Conservation (phyloP, 2,888 invertebrate genomes). For the Sarcophaga subvicina region DNA sequence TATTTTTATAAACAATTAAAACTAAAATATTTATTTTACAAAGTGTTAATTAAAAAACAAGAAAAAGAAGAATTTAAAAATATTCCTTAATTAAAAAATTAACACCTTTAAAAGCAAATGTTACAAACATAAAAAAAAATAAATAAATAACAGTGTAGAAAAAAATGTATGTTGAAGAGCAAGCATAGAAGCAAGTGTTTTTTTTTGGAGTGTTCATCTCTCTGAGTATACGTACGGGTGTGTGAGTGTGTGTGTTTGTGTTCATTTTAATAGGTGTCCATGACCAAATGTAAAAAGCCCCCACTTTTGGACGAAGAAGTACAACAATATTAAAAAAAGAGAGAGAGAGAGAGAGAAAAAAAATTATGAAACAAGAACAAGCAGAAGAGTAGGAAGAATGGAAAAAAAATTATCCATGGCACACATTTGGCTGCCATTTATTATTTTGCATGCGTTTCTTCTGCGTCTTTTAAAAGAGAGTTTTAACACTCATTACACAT, state of each 20-base stretch:
- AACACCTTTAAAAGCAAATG: neutral
- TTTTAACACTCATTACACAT: slow-evolving; percentile 38
- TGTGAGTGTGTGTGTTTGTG: slow-evolving; percentile 50
- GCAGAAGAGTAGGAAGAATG: neutral
- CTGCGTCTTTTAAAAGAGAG: slow-evolving; percentile 63
- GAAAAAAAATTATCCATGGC: slow-evolving; percentile 58
- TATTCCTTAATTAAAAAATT: neutral
- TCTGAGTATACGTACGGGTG: slow-evolving; percentile 25
- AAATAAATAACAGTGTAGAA: slow-evolving; percentile 23
- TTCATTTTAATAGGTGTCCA: slow-evolving; percentile 66
- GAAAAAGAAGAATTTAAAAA: neutral
- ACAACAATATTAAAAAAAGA: slow-evolving; percentile 27
- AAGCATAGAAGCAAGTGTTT: slow-evolving; percentile 11
- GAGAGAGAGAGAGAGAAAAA: slow-evolving; percentile 1
- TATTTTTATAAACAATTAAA: neutral
- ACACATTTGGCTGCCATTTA: slow-evolving; percentile 68
- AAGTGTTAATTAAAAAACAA: slow-evolving; percentile 12
- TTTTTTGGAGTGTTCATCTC: slow-evolving; percentile 39
- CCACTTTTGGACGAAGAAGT: slow-evolving; percentile 59
- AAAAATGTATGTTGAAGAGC: slow-evolving; percentile 19
- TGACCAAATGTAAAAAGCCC: slow-evolving; percentile 65
- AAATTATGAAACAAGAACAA: slow-evolving; percentile 41
- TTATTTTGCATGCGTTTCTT: slow-evolving; percentile 67
- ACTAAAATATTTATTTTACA: neutral
- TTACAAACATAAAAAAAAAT: slow-evolving; percentile 4